These are phyloP conservation scores for Sitophilus oryzae DNA, from an alignment of 1,140 invertebrate genomes.

Conservation along the genomic window DNA sequence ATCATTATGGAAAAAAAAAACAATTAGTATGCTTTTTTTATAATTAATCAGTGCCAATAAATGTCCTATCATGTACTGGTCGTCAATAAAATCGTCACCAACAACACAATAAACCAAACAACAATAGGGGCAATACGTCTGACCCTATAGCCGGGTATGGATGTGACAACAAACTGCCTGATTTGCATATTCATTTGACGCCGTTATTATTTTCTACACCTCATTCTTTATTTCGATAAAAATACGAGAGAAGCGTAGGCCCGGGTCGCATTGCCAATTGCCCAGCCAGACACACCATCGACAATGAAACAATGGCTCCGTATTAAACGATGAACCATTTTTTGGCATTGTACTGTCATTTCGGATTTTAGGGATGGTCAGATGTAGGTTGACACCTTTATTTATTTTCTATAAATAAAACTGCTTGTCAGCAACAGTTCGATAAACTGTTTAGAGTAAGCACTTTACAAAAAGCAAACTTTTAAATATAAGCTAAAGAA, in stretches of 20 bases:
- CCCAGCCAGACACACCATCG: background rate
- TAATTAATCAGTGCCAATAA: too few species aligned
- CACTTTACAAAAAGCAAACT: too few species aligned
- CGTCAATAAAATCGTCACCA: background rate
- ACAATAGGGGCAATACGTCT: background rate
- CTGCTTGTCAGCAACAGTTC: too few species aligned
- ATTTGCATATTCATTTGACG: background rate
- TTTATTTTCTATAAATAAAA: too few species aligned
- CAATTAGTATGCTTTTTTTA: too few species aligned
- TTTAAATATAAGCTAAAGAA: too few species aligned
- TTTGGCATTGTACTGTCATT: background rate
- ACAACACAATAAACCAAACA: background rate
- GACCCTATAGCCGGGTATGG: background rate
- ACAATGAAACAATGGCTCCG: background rate
- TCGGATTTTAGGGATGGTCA: too few species aligned
- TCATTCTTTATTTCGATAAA: background rate
- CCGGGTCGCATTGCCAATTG: background rate
- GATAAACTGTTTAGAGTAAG: too few species aligned
- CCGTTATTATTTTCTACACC: background rate
- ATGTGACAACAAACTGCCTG: background rate
- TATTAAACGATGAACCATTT: background rate
- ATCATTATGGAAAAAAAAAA: too few species aligned
- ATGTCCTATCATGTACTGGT: too few species aligned
- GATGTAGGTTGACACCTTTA: too few species aligned
- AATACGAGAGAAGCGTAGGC: background rate